Conservation (phyloP, 2,888 invertebrate species). For the Camponotus fellah region DNA sequence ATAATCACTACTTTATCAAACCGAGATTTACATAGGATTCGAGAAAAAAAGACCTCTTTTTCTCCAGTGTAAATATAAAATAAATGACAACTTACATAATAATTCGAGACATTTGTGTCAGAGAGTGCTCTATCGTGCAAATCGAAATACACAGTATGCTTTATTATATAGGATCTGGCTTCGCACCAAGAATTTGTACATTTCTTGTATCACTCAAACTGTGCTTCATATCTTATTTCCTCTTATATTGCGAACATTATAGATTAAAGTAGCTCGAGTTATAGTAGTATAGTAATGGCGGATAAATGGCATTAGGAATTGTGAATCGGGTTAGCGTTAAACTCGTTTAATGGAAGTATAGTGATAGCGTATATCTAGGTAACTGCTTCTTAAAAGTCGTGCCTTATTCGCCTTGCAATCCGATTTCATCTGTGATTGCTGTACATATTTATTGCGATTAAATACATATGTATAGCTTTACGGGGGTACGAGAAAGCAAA, state of each 20-base stretch:
- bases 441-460: conserved; percentile 14
- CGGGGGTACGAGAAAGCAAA: conserved; percentile 10
- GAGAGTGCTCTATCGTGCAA: conserved; percentile 24
- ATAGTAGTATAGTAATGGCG: neutral
- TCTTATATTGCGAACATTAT: conserved; percentile 14
- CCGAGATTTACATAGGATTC: neutral
- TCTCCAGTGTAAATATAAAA: neutral
- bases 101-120: neutral
- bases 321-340: neutral
- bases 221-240: conserved; percentile 7
- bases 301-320: conserved; percentile 6
- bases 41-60: neutral
- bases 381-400: conserved; percentile 8
- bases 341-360: neutral
- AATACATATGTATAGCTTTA: neutral
- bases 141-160: conserved; percentile 4
- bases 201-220: conserved; percentile 5
- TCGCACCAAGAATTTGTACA: conserved; percentile 18
- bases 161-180: conserved; percentile 10
- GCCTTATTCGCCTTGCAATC: neutral
- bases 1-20: neutral
- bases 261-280: conserved; percentile 31
- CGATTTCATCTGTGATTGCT: neutral
- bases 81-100: neutral
- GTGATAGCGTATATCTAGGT: neutral